Conservation (phyloP, 1,140 invertebrate species). For the Neodiprion fabricii region DNA sequence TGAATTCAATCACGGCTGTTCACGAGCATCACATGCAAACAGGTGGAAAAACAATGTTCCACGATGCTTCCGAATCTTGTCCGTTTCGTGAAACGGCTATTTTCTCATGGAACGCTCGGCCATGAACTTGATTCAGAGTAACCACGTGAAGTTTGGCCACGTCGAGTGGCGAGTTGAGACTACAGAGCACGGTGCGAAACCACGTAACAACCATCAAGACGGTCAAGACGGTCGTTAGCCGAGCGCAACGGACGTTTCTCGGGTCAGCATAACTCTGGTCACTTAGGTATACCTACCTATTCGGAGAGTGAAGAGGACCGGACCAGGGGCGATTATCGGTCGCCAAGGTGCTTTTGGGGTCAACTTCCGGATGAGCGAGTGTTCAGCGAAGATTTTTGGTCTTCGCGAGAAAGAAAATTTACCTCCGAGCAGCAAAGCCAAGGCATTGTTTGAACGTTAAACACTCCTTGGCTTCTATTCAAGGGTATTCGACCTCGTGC, state of each 20-base stretch:
- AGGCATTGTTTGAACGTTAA: too few relatives aligned
- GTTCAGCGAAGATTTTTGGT: not conserved
- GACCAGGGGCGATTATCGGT: slow-evolving; percentile 12
- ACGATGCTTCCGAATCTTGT: too few relatives aligned
- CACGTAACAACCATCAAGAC: slow-evolving; percentile 5
- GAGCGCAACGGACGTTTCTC: not conserved
- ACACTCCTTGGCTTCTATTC: too few relatives aligned
- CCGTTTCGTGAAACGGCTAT: too few relatives aligned
- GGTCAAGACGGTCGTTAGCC: slow-evolving; percentile 9
- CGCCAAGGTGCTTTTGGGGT: slow-evolving; percentile 5
- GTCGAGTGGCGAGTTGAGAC: not conserved
- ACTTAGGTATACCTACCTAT: not conserved
- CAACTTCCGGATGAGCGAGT: not conserved
- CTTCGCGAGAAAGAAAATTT: not conserved
- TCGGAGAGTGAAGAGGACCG: not conserved
- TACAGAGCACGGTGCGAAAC: not conserved
- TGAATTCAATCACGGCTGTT: too few relatives aligned
- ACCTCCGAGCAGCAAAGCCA: too few relatives aligned
- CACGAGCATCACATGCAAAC: too few relatives aligned
- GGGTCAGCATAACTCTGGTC: slow-evolving; percentile 17
- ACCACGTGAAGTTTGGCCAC: not conserved
- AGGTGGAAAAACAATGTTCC: too few relatives aligned
- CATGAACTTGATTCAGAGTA: not conserved
- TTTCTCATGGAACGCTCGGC: too few relatives aligned
- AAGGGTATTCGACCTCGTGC: too few relatives aligned